A percentile compares a stretch with the other conserved stretches of the same genome.
Evolutionary conservation across 64 coral and sea anemone genomes (phyloP).

Genomic region (Actinia tenebrosa): DNA sequence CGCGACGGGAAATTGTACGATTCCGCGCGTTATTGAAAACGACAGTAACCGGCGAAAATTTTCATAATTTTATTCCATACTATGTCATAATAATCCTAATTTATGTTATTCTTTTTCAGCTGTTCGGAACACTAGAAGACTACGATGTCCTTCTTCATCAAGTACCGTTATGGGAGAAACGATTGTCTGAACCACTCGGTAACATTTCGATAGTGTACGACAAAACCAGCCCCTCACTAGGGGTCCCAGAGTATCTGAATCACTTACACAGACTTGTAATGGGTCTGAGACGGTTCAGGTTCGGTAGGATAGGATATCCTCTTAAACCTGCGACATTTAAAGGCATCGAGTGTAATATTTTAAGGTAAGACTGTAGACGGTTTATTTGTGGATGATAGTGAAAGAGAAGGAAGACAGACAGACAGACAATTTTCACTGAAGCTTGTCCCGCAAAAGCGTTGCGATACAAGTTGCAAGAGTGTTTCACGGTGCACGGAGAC

Average conservation of each 20-base stretch:
- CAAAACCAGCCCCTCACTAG: slow-evolving; percentile 48
- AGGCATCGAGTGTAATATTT: slow-evolving; percentile 47
- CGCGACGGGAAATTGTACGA: too few species aligned
- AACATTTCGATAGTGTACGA: slow-evolving; percentile 49
- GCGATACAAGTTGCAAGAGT: too few species aligned
- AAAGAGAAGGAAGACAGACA: neutral
- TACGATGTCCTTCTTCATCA: slow-evolving; percentile 71
- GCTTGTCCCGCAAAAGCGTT: too few species aligned
- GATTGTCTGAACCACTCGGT: slow-evolving; percentile 50
- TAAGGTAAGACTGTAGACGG: slow-evolving; percentile 36
- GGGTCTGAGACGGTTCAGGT: slow-evolving; percentile 16
- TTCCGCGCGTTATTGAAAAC: too few species aligned
- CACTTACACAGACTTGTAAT: slow-evolving; percentile 78
- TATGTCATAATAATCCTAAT: neutral
- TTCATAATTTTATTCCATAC: too few species aligned
- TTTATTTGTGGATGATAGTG: too few species aligned
- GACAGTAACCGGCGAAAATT: too few species aligned
- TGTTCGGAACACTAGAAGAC: slow-evolving; percentile 69
- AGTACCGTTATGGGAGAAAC: slow-evolving; percentile 61
- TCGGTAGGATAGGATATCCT: slow-evolving; percentile 30
- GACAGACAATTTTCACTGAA: neutral
- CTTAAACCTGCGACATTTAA: slow-evolving; percentile 60
- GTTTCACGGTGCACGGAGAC: too few species aligned
- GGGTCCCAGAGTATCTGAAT: slow-evolving; percentile 73
- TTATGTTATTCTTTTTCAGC: slow-evolving; percentile 27